A percentile compares a stretch with the other conserved stretches of the same genome.
phyloP scores from a whole-genome alignment of 37 sponge, comb jelly and placozoan genomes.

The Diacarnus erythraeanus region DNA sequence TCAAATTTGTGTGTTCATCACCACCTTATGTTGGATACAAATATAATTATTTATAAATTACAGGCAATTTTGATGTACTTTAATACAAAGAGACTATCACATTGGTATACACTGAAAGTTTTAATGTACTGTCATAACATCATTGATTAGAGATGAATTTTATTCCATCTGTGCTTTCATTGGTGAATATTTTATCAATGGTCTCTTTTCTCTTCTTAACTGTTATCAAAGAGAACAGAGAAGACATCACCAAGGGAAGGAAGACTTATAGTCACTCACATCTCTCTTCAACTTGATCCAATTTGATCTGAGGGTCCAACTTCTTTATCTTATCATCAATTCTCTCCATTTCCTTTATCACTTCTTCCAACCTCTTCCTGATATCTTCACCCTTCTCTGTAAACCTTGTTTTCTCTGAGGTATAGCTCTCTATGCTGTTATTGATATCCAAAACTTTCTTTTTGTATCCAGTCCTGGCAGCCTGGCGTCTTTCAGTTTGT shows the following conservation, averaged over 20 bases:
- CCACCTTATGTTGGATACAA: neutral
- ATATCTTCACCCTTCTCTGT: neutral
- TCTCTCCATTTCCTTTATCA: neutral
- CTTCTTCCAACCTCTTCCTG: neutral
- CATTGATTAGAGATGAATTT: neutral
- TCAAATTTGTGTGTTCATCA: neutral
- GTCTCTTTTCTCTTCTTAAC: neutral
- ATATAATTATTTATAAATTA: too few species aligned
- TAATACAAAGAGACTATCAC: too few species aligned
- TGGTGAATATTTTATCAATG: neutral
- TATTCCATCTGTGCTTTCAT: neutral
- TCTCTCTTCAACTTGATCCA: slow-evolving; percentile 33
- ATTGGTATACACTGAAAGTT: too few species aligned
- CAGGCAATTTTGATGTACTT: too few species aligned
- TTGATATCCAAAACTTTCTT: slow-evolving; percentile 7
- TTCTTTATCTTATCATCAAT: slow-evolving; percentile 9
- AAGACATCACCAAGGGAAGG: neutral
- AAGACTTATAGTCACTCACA: slow-evolving; percentile 14
- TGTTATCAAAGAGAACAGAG: neutral
- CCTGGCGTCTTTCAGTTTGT: slow-evolving; percentile 4
- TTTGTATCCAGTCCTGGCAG: slow-evolving; percentile 9
- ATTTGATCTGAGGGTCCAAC: slow-evolving; percentile 4
- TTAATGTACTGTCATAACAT: too few species aligned
- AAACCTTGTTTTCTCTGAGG: neutral
- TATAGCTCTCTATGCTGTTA: slow-evolving; percentile 5